Evolutionary conservation across 2,888 invertebrate species (phyloP).

Genomic region (Margaritifera margaritifera): DNA sequence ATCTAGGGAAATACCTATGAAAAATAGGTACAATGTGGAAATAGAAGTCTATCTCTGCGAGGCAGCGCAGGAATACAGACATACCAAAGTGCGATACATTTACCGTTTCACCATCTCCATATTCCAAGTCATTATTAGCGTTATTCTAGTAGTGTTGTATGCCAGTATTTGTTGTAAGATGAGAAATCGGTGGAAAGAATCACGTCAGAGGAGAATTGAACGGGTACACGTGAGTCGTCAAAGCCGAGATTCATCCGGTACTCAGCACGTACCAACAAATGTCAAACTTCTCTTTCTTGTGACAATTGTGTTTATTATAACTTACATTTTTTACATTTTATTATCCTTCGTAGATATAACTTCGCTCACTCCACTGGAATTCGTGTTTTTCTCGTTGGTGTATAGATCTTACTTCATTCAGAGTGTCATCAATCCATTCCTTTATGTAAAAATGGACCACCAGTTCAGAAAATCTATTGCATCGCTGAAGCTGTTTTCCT

Average conservation of each 20-base stretch:
- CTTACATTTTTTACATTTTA: conserved; percentile 22
- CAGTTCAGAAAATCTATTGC: conserved; percentile 14
- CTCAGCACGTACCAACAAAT: conserved; percentile 20
- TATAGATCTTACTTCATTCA: conserved; percentile 32
- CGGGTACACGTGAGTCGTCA: not conserved
- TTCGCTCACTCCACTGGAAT: conserved; percentile 16
- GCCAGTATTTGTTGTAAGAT: conserved; percentile 25
- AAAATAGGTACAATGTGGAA: conserved; percentile 3
- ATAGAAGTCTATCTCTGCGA: conserved; percentile 23
- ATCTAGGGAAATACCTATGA: conserved; percentile 14
- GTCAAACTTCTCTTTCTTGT: conserved; percentile 31
- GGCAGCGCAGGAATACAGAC: conserved; percentile 22
- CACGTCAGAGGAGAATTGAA: not conserved
- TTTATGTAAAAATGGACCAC: conserved; percentile 31
- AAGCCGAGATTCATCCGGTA: too few relatives aligned
- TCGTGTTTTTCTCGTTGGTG: conserved; percentile 24
- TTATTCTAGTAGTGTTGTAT: conserved; percentile 25
- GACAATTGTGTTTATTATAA: conserved; percentile 31
- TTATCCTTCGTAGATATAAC: conserved; percentile 32
- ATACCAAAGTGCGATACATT: conserved; percentile 8
- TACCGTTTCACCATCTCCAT: conserved; percentile 19
- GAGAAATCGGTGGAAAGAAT: conserved; percentile 11
- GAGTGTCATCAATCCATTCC: conserved; percentile 31
- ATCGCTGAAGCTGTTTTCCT: too few relatives aligned
- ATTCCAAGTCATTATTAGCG: conserved; percentile 15